phyloP scores from a whole-genome alignment of 2,797 vertebrate species.

The Salarias fasciatus region DNA sequence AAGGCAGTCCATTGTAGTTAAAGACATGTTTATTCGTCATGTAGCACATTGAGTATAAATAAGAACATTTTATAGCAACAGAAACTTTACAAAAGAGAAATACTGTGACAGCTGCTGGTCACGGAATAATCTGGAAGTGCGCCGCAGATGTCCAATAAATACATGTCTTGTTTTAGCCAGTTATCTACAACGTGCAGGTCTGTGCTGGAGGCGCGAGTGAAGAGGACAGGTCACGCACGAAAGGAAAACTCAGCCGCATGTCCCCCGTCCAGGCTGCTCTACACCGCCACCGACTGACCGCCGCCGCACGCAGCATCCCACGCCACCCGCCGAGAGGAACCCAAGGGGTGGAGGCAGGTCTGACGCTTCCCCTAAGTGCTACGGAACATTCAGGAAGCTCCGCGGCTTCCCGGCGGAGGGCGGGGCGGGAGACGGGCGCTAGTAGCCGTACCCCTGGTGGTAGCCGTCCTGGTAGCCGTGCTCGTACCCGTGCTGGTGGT shows the following conservation, averaged over 20 bases:
- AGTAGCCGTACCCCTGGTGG: conserved; percentile 94
- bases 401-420: conserved; percentile 1
- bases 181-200: conserved; percentile 75
- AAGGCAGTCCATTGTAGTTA: conserved; percentile 18
- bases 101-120: conserved; percentile 36
- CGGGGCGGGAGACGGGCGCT: conserved; percentile 29
- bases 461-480: conserved; percentile 96
- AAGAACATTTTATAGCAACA: conserved; percentile 59
- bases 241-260: too few relatives aligned
- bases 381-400: conserved; percentile 44
- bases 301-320: conserved; percentile 12
- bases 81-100: conserved; percentile 71
- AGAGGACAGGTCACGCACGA: conserved; percentile 26
- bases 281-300: conserved; percentile 14
- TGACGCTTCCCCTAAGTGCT: conserved; percentile 66
- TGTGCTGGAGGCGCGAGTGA: conserved; percentile 37
- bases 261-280: conserved; percentile 20
- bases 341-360: conserved; percentile 39
- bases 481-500: conserved; percentile 95
- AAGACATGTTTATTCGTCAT: conserved; percentile 73
- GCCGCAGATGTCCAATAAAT: conserved; percentile 84
- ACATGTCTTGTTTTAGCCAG: conserved; percentile 63
- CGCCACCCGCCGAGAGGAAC: conserved; percentile 1
- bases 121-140: conserved; percentile 48
- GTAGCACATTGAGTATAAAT: conserved; percentile 79